phyloP scores from a whole-genome alignment of 2,888 invertebrate genomes.

The Lutraria lutraria region DNA sequence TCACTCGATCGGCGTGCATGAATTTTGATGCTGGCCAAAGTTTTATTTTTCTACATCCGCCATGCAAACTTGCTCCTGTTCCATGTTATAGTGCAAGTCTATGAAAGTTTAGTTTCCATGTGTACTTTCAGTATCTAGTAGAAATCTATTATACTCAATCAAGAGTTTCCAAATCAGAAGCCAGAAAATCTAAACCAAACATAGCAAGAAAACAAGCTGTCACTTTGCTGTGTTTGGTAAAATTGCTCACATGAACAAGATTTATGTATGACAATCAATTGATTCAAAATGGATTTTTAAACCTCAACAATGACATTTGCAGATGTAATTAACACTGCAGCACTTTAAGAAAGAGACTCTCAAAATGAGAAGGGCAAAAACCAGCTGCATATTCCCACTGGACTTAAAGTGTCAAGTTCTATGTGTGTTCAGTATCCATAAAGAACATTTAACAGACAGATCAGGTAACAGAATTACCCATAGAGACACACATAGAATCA shows the following conservation, averaged over 20 bases:
- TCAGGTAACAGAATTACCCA: not conserved
- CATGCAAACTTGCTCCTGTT: too few species aligned
- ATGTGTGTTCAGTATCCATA: not conserved
- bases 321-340: not conserved
- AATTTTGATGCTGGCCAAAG: too few species aligned
- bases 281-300: slow-evolving; percentile 8
- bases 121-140: too few species aligned
- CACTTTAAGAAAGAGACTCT: not conserved
- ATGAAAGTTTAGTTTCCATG: too few species aligned
- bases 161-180: not conserved
- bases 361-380: not conserved
- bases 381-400: not conserved
- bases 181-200: not conserved
- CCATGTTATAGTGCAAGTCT: too few species aligned
- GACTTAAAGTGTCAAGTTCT: not conserved
- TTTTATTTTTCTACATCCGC: too few species aligned
- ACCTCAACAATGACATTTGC: not conserved
- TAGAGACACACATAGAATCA: not conserved
- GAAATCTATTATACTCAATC: not conserved
- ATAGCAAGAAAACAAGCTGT: not conserved
- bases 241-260: not conserved
- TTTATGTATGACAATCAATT: slow-evolving; percentile 12
- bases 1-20: too few species aligned
- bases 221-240: not conserved
- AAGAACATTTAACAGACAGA: not conserved